Evolutionary conservation across 2,113 vertebrate species (phyloP), one percentile per base, ranked within the genome.

Genomic region (Enhydra lutris): DNA sequence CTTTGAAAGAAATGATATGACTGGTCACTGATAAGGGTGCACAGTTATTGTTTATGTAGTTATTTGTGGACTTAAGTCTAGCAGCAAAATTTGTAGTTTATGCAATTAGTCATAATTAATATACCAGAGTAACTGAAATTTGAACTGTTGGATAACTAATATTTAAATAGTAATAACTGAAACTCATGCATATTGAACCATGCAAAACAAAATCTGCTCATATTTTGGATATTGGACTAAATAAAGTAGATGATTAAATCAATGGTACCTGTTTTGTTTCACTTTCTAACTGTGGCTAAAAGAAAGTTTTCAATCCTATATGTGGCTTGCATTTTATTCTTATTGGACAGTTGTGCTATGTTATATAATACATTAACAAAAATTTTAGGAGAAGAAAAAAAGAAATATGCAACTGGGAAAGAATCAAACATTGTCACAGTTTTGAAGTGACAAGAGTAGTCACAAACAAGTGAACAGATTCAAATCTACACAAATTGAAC

Each of bases 21-120:
- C 26, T 79, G 39, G 47, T 81, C 52, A 85, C 21, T 94, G 71
- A 73, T 85, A 67, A 76, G 88, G 52, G 50, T 10, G 45, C 26
- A 26, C 36, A 82, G 2, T 17, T 83, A 3, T 31, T 74, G 31
- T 69, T 92, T 81, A 31, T 26, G 17, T 55, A 71, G 55, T 85
- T 61, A 65, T 69, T 80, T 87, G 31, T 39, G 29, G 12, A 47
- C n/a, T 73, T 39, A 45, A 96, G 82, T 45, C 29, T 79, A 88
- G 52, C 14, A 96, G 92, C 50, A n/a, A 96, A 96, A 31, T 95
- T 81, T 89, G 7, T 69, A 84, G 15, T 91, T 59, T 24, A 47
- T 69, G 24, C 24, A 91, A 18, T 78, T 65, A 91, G 6, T 59
- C 14, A 83, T 6, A 74, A 31, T 76, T 94, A 82, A 61, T 86